A percentile compares a stretch with the other conserved stretches of the same genome.
Evolutionary conservation across 2,888 invertebrate species (phyloP).

Genomic region (Biston betularia): DNA sequence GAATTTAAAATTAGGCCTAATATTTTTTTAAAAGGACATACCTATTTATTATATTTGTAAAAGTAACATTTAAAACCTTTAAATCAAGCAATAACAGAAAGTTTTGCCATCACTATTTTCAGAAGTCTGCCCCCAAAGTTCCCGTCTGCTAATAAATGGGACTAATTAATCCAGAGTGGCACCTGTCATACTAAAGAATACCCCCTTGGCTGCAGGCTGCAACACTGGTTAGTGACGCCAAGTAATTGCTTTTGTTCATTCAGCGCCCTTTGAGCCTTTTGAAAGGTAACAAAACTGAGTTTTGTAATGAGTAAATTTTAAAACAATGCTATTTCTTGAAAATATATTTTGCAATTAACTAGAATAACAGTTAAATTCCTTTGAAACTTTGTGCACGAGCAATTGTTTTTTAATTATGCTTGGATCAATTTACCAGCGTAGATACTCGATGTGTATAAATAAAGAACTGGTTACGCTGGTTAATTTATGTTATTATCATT

Average conservation of each 20-base stretch:
- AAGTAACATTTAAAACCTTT: constrained; percentile 5
- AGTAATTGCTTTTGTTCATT: constrained; percentile 80
- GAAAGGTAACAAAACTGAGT: constrained; percentile 3
- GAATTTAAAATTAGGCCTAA: no score
- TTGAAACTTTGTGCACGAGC: no score
- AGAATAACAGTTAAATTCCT: no score
- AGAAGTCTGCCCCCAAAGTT: constrained; percentile 52
- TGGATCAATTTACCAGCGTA: no score
- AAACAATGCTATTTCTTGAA: neutral
- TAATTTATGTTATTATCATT: no score
- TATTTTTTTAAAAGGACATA: no score
- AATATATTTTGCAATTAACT: neutral
- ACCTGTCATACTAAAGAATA: constrained; percentile 82
- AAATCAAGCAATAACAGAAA: neutral
- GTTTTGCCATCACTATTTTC: constrained; percentile 8
- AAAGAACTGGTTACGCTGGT: no score
- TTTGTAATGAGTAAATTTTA: constrained; percentile 4
- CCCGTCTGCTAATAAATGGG: constrained; percentile 75
- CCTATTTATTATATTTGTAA: no score
- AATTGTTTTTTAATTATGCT: no score
- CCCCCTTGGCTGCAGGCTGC: constrained; percentile 59
- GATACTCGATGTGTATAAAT: no score
- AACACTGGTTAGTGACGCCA: constrained; percentile 63
- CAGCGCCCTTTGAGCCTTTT: constrained; percentile 36
- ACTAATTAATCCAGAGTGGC: constrained; percentile 79